Percentiles rank a stretch among this genome's conserved stretches.
These are phyloP conservation scores for Drosophila persimilis DNA, from an alignment of 1,140 invertebrate species.

Conservation along the genomic window DNA sequence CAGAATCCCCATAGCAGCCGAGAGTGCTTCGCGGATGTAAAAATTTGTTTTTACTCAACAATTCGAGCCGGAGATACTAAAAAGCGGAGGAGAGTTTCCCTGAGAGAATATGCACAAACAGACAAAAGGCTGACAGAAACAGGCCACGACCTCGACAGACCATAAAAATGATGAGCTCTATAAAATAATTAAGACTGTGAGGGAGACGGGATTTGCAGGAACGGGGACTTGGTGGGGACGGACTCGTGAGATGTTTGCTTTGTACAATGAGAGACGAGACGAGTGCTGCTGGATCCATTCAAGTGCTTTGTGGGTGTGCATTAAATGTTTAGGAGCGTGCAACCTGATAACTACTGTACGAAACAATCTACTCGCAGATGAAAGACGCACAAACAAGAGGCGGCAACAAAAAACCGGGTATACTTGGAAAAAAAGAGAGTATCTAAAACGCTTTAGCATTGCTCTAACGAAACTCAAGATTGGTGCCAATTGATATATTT, in stretches of 20 bases:
- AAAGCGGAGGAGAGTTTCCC: constrained; percentile 9
- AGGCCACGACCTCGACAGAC: constrained; percentile 11
- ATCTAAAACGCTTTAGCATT: constrained; percentile 34
- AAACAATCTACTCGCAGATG: constrained; percentile 23
- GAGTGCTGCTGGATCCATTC: constrained; percentile 6
- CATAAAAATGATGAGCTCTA: constrained; percentile 67
- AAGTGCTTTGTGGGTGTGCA: constrained; percentile 45
- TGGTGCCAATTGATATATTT: constrained; percentile 61
- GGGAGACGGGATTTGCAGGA: background rate
- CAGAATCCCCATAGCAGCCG: constrained; percentile 53
- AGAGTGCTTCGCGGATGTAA: constrained; percentile 61
- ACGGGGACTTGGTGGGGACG: constrained; percentile 3
- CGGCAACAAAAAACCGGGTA: constrained; percentile 40
- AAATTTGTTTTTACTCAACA: constrained; percentile 60
- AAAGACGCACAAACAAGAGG: constrained; percentile 37
- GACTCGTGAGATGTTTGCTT: constrained; percentile 33
- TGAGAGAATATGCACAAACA: background rate
- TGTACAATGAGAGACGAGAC: constrained; percentile 32
- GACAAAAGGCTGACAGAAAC: background rate
- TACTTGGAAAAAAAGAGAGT: constrained; percentile 1
- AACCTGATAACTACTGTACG: constrained; percentile 27
- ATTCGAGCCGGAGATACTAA: constrained; percentile 19
- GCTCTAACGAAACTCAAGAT: constrained; percentile 51
- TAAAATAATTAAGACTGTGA: constrained; percentile 69
- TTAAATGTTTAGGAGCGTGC: constrained; percentile 44